These are phyloP conservation scores for Spilosoma lubricipeda DNA, from an alignment of 2,888 invertebrate genomes.

Conservation along the genomic window DNA sequence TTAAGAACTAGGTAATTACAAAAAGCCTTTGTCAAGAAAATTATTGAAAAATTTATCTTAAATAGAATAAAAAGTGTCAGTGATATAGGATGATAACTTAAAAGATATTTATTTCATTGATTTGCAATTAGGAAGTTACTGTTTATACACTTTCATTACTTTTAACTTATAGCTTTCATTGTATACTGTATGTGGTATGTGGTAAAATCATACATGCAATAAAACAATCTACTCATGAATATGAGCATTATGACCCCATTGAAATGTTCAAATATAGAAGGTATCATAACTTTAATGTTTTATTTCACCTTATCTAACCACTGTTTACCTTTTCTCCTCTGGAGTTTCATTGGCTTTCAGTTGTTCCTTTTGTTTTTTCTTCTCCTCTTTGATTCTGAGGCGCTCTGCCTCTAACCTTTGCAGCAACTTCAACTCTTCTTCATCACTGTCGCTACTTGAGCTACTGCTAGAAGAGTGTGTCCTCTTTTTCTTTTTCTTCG, in stretches of 20 bases:
- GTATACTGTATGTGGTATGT: no score
- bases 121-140: no score
- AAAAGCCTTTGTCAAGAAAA: background rate
- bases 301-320: background rate
- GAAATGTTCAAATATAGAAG: no score
- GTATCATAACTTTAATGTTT: no score
- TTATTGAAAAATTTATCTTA: background rate
- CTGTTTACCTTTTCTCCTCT: conserved; percentile 92
- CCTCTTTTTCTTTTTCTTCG: conserved; percentile 68
- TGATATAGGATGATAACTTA: background rate
- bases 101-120: background rate
- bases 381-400: conserved; percentile 88
- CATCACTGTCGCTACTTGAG: conserved; percentile 77
- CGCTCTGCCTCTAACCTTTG: conserved; percentile 91
- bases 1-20: background rate
- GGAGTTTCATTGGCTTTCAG: conserved; percentile 97
- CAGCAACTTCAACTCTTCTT: conserved; percentile 88
- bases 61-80: background rate
- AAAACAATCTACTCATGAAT: no score
- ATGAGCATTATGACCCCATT: no score
- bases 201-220: no score
- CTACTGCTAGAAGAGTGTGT: conserved; percentile 63
- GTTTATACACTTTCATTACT: no score
- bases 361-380: conserved; percentile 89
- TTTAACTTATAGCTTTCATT: no score